These are phyloP conservation scores for Prostheceraeus crozeri DNA, from an alignment of 2,888 invertebrate genomes.

Conservation along the genomic window DNA sequence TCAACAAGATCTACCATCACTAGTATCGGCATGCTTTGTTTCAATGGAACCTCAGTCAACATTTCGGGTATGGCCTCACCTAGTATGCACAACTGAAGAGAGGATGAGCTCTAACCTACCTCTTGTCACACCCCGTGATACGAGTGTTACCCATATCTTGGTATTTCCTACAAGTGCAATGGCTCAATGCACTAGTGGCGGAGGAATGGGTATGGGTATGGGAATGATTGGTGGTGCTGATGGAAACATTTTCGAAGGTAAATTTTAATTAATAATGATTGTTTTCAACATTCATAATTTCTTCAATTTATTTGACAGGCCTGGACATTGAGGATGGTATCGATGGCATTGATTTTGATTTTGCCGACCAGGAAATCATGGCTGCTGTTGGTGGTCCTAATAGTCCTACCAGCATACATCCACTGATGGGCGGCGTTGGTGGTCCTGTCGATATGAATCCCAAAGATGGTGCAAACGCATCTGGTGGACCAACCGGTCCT, in stretches of 20 bases:
- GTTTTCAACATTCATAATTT: neutral
- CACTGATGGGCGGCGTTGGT: too few species aligned
- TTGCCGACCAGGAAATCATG: neutral
- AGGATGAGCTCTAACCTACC: conserved; percentile 51
- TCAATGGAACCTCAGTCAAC: conserved; percentile 82
- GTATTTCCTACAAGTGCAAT: conserved; percentile 85
- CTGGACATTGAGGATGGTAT: neutral
- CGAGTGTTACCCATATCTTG: conserved; percentile 78
- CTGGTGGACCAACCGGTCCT: too few species aligned
- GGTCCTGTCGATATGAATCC: too few species aligned
- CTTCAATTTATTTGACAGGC: neutral
- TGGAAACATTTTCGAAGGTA: neutral
- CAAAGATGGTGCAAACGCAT: too few species aligned
- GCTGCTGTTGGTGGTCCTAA: too few species aligned
- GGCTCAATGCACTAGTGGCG: too few species aligned
- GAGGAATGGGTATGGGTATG: too few species aligned
- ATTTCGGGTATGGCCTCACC: conserved; percentile 62
- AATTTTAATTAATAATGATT: neutral
- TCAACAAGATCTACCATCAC: conserved; percentile 69
- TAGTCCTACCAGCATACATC: too few species aligned
- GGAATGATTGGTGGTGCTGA: conserved; percentile 64
- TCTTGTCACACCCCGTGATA: conserved; percentile 35
- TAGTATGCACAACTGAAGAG: conserved; percentile 53
- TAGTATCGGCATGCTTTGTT: conserved; percentile 93
- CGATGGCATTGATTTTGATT: too few species aligned